Evolutionary conservation across 2,888 invertebrate genomes (phyloP), one percentile per base, ranked within the genome.

Genomic region (Sarcophaga caerulescens): DNA sequence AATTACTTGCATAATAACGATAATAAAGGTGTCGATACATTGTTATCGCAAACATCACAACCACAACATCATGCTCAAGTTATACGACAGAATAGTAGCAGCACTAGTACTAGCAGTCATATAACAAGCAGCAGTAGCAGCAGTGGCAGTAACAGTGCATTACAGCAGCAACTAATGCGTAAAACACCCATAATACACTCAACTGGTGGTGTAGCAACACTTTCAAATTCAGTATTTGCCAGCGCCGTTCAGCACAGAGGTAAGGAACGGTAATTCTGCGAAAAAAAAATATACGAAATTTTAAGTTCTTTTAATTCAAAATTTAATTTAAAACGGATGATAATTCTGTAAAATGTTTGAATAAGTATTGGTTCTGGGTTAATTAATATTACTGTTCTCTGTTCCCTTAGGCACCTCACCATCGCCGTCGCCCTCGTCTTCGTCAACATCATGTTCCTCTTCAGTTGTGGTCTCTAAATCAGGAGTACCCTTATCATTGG

Each of bases 1-100:
- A 93, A 92, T 85, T 93, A 92, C 81, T 89, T 92, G 91, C 91
- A 91, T 86, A 91, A 90, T 81, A 91, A 91, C 84, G 91, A 91
- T 84, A 91, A 90, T 88, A 89, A 90, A 85, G 88, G 88, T 83
- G 87, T 88, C 23, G 85, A 79, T n/a, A 86, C 81, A 12, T 45
- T 85, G 11, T 52, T 82, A 60, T 85, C 87, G 68, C 85, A 84
- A 76, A 83, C 81, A 59, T 75, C 85, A 23, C 85, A 89, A 66
- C 88, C 83, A 44, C 89, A 89, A 47, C 77, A 88, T 71, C 88
- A 88, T 71, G 88, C 88, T 84, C 89, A 89, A 87, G 89, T 89
- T 78, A 89, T 89, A 69, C 88, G 89, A 78, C 88, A 89, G 75
- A 86, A 89, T 45, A 83, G 81, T 66, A 88, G 78, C 57, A 80